A percentile compares a stretch with the other conserved stretches of the same genome.
These are phyloP conservation scores for Aphidius ervi DNA, from an alignment of 1,140 invertebrate genomes.

Conservation along the genomic window DNA sequence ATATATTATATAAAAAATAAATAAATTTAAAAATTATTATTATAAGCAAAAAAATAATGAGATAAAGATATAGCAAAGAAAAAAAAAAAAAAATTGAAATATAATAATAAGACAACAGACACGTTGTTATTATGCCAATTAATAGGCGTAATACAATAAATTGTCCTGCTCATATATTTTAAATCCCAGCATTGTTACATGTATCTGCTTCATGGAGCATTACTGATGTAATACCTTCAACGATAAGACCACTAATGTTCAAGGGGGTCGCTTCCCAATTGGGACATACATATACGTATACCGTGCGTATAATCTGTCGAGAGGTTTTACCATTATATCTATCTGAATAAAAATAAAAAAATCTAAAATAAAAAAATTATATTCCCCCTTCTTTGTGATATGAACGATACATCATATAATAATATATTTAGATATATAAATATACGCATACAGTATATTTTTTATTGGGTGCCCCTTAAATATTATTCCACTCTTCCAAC, in stretches of 20 bases:
- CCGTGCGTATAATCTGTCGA: conserved; percentile 39
- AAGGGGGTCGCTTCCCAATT: conserved; percentile 34
- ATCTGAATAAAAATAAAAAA: conserved; percentile 28
- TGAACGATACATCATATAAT: conserved; percentile 16
- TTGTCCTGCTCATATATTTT: neutral
- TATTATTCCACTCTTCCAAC: neutral
- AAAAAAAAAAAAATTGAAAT: too few relatives aligned
- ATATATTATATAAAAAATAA: neutral
- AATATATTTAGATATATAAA: too few relatives aligned
- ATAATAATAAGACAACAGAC: too few relatives aligned
- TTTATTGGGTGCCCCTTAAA: conserved; percentile 18
- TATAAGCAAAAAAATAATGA: too few relatives aligned
- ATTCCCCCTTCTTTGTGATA: neutral
- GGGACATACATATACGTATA: conserved; percentile 26
- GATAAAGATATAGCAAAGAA: too few relatives aligned
- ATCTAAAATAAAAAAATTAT: conserved; percentile 22
- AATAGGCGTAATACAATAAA: neutral
- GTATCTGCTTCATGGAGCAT: conserved; percentile 20
- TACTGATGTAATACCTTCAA: conserved; percentile 26
- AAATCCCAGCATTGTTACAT: too few relatives aligned
- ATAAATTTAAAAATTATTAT: neutral
- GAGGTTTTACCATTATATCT: conserved; percentile 39
- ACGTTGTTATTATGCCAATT: neutral
- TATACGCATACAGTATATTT: conserved; percentile 1
- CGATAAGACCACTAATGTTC: conserved; percentile 47